Base-by-base conservation (phyloP, 2,888 invertebrate genomes). In the Meandrusa payeni region DNA sequence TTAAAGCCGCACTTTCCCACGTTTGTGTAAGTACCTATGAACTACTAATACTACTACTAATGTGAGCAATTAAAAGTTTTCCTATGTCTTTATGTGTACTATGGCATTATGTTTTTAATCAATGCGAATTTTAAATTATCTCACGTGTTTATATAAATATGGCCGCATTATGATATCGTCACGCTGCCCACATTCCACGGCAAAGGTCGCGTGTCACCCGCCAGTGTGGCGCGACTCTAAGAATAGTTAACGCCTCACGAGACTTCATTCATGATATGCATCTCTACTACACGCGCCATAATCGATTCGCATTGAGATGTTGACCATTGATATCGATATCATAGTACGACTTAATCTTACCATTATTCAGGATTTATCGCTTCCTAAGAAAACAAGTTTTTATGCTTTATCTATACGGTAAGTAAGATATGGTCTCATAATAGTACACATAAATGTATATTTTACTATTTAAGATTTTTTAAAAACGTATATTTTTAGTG, bases 151-250 rank as follows among this genome's bases (percentile, higher is more conserved):
- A 10, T 10, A 9, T 31, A 9, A 19, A n/a, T 13, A 19, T 10
- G 11, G 12, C 17, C 11, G 28, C 10, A 17, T 24, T 23, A 17
- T 23, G n/a, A 20, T 9, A n/a, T 29, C 28, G 2, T 20, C 20
- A 28, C 10, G 13, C 20, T 22, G 20, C 19, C 41, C 10, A 20
- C 19, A 41, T 33, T 33, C 33, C 26, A 7, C 12, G 7, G 2
- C 19, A 41, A 41, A 41, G 34, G 26, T 41, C 40, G 32, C 32
- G 26, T 19, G 40, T 27, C n/a, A 34, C 20, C 27, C 20, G 22
- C 10, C 5, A 26, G 13, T 20, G 39, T 31, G 39, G 39, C 20
- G 9, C 17, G 33, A 22, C 19, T 7, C 41, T 41, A 41, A 41
- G 20, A 34, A 37, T 37, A 37, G 17, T 28, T 27, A 23, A 20